phyloP scores from a whole-genome alignment of 2,113 vertebrate species.

The Mesembrinibis cayennensis region DNA sequence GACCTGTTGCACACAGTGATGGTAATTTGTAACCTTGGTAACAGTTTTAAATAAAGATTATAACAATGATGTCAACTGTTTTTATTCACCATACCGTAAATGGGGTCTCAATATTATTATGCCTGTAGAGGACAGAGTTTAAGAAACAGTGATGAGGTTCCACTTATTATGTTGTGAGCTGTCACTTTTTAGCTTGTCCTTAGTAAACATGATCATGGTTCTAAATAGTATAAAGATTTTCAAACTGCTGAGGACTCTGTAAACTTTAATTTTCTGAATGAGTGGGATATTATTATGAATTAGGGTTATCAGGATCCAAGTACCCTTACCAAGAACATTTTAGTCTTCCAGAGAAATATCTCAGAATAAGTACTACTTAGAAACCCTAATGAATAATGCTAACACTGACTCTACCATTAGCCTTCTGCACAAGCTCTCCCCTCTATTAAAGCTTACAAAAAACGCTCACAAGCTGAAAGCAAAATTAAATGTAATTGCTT shows the following conservation, averaged over 20 bases:
- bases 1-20: conserved; percentile 90
- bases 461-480: conserved; percentile 52
- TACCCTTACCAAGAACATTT: conserved; percentile 20
- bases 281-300: conserved; percentile 40
- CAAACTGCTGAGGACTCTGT: conserved; percentile 38
- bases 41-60: conserved; percentile 94
- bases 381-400: conserved; percentile 52
- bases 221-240: conserved; percentile 28
- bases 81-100: conserved; percentile 74
- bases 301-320: conserved; percentile 41
- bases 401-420: conserved; percentile 47
- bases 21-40: conserved; percentile 98
- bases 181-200: conserved; percentile 16
- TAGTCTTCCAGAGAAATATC: conserved; percentile 43
- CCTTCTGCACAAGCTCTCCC: conserved; percentile 38
- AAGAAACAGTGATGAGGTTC: conserved; percentile 8
- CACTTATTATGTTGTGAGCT: neutral
- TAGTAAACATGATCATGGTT: neutral
- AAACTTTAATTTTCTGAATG: conserved; percentile 60
- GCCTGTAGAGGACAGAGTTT: conserved; percentile 40
- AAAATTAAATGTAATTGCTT: conserved; percentile 74
- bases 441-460: conserved; percentile 28
- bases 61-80: conserved; percentile 83
- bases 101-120: conserved; percentile 35
- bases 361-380: conserved; percentile 58